Conservation (phyloP, 2,888 invertebrate genomes). For the Troilus luridus region DNA sequence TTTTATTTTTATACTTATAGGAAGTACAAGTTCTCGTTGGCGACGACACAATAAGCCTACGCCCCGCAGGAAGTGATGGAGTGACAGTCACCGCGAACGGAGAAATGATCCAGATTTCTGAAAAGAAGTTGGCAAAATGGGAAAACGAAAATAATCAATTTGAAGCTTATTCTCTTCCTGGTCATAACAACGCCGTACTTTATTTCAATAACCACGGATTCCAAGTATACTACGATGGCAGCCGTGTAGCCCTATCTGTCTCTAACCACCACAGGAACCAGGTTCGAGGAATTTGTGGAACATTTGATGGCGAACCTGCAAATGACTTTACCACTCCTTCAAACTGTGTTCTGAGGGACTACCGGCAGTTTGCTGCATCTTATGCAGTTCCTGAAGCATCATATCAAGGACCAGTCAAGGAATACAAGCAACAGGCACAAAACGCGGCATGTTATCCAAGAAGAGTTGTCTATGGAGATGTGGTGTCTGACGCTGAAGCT, state of each 20-base stretch:
- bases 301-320: slow-evolving; percentile 74
- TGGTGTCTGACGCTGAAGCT: slow-evolving; percentile 63
- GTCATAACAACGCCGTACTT: slow-evolving; percentile 73
- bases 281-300: slow-evolving; percentile 78
- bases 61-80: slow-evolving; percentile 62
- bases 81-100: slow-evolving; percentile 66
- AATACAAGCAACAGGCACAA: slow-evolving; percentile 68
- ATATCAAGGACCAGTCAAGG: slow-evolving; percentile 64
- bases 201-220: slow-evolving; percentile 70
- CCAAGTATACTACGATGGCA: slow-evolving; percentile 75
- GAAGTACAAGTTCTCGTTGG: slow-evolving; percentile 71
- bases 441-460: slow-evolving; percentile 63
- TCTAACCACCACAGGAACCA: slow-evolving; percentile 72
- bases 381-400: slow-evolving; percentile 71
- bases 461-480: slow-evolving; percentile 65
- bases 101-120: slow-evolving; percentile 67
- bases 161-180: slow-evolving; percentile 71
- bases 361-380: slow-evolving; percentile 73
- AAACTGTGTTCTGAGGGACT: slow-evolving; percentile 72
- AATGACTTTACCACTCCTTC: slow-evolving; percentile 76
- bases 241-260: slow-evolving; percentile 71
- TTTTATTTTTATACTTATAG: slow-evolving; percentile 64
- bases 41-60: slow-evolving; percentile 69
- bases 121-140: slow-evolving; percentile 70
- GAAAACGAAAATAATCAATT: slow-evolving; percentile 68